phyloP scores from a whole-genome alignment of 2,797 vertebrate species.

The Lerista edwardsae region DNA sequence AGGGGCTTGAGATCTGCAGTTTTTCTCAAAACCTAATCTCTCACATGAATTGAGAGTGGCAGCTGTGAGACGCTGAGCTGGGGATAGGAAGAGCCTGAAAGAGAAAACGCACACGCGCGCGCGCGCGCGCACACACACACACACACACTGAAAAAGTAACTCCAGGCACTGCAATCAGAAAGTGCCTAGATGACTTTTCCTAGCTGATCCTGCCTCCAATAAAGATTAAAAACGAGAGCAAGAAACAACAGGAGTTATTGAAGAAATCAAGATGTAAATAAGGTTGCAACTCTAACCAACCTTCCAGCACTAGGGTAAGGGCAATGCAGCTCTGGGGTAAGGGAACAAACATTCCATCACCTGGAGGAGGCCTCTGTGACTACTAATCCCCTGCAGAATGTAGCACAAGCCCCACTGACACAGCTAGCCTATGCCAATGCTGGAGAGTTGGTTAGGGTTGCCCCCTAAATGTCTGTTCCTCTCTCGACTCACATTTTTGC shows the following conservation, averaged over 20 bases:
- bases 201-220: conserved; percentile 19
- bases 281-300: too few species aligned
- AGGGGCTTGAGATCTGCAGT: neutral
- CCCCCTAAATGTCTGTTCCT: accelerated
- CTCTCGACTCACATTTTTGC: neutral
- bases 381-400: too few species aligned
- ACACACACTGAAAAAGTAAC: neutral
- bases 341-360: too few species aligned
- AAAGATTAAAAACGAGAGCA: neutral
- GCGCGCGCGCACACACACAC: conserved; percentile 1
- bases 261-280: neutral
- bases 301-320: too few species aligned
- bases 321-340: too few species aligned
- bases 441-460: too few species aligned
- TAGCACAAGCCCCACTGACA: too few species aligned
- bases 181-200: conserved; percentile 16
- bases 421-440: too few species aligned
- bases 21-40: conserved; percentile 28
- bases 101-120: neutral
- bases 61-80: neutral
- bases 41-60: conserved; percentile 43
- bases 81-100: neutral
- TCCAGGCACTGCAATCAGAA: neutral
- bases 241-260: conserved; percentile 5
- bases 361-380: too few species aligned